These are phyloP conservation scores for Sycon ciliatum DNA, from an alignment of 37 sponge, comb jelly and placozoan species.

Conservation along the genomic window DNA sequence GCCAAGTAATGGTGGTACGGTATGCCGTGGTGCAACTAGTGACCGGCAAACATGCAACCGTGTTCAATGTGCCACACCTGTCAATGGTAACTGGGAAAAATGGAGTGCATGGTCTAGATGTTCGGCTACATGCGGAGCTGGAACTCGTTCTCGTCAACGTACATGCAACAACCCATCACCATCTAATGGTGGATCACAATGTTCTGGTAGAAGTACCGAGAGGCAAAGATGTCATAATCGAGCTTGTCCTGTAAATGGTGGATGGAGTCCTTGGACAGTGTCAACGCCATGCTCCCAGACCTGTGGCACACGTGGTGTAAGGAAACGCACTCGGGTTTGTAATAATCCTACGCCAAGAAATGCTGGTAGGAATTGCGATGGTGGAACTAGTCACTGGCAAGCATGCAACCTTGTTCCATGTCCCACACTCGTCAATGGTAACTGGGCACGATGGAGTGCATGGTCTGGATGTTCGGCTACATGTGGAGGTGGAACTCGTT, in stretches of 20 bases:
- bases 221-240: background rate
- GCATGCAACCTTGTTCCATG: too few species aligned
- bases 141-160: background rate
- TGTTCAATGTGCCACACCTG: too few species aligned
- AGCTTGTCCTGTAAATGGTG: slow-evolving; percentile 1
- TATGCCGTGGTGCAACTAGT: too few species aligned
- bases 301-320: too few species aligned
- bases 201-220: background rate
- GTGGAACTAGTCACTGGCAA: too few species aligned
- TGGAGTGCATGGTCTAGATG: slow-evolving; percentile 2
- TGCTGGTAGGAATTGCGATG: too few species aligned
- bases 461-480: background rate
- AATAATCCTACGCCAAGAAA: too few species aligned
- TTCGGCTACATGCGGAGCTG: background rate
- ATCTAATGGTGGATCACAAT: background rate
- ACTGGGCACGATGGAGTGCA: background rate
- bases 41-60: too few species aligned
- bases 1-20: too few species aligned
- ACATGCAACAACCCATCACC: background rate
- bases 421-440: background rate
- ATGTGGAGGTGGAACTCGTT: background rate
- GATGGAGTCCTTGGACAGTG: too few species aligned
- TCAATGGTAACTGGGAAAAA: background rate
- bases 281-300: too few species aligned
- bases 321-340: too few species aligned